phyloP scores from a whole-genome alignment of 2,888 invertebrate species.

The Mythimna loreyi region DNA sequence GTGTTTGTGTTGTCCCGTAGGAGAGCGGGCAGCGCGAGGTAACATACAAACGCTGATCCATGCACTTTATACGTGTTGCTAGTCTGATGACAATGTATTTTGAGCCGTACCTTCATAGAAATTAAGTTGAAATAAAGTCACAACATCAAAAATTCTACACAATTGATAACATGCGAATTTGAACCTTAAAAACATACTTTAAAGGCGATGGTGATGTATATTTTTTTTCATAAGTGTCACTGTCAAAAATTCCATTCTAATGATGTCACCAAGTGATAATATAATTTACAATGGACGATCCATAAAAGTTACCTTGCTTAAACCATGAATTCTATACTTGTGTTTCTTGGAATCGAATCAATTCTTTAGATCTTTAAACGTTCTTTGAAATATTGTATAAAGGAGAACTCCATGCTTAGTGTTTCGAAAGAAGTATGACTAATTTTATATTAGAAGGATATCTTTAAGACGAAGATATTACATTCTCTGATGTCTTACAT shows the following conservation, averaged over 20 bases:
- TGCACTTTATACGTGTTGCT: constrained; percentile 79
- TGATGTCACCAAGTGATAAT: constrained; percentile 43
- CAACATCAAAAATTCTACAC: not conserved
- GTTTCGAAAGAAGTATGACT: too few relatives aligned
- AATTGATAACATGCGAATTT: not conserved
- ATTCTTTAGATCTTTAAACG: constrained; percentile 12
- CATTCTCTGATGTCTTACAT: too few relatives aligned
- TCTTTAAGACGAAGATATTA: too few relatives aligned
- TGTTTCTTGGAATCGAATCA: constrained; percentile 24
- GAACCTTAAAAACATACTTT: not conserved
- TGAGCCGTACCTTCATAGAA: not conserved
- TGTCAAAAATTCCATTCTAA: constrained; percentile 14
- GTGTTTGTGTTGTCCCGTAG: constrained; percentile 91
- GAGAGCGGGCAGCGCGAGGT: constrained; percentile 94
- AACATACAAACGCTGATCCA: constrained; percentile 87
- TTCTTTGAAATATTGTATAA: constrained; percentile 6
- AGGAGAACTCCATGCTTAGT: too few relatives aligned
- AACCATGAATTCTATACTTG: constrained; percentile 10
- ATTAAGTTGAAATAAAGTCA: not conserved
- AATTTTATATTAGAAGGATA: too few relatives aligned
- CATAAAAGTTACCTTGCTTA: constrained; percentile 14
- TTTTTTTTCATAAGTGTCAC: constrained; percentile 17
- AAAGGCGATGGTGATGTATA: not conserved
- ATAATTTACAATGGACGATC: constrained; percentile 19
- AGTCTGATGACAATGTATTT: constrained; percentile 78